Conservation (phyloP, 1,140 invertebrate genomes). For the Pteromalus puparum region DNA sequence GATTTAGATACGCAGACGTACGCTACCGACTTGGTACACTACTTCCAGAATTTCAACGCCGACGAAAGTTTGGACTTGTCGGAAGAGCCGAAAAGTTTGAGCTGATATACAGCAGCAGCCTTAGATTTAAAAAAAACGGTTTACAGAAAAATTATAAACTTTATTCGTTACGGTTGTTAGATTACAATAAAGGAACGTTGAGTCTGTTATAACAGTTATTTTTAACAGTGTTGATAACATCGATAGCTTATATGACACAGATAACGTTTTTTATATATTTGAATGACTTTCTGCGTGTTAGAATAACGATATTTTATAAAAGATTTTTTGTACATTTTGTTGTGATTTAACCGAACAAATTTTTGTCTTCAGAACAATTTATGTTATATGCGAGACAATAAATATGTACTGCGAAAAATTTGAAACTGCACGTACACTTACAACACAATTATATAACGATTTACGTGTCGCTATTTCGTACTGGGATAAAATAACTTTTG, state of each 20-base stretch:
- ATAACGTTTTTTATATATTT: neutral
- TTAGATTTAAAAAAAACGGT: neutral
- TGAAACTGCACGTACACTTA: too few relatives aligned
- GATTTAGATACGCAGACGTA: slow-evolving; percentile 20
- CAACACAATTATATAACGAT: too few relatives aligned
- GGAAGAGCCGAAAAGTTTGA: slow-evolving; percentile 41
- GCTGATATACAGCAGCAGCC: slow-evolving; percentile 31
- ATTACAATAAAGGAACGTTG: slow-evolving; percentile 29
- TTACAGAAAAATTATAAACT: slow-evolving; percentile 37
- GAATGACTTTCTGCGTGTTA: neutral
- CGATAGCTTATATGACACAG: neutral
- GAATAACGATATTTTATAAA: slow-evolving; percentile 28
- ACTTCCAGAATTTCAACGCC: slow-evolving; percentile 49
- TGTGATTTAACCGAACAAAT: neutral
- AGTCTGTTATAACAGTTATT: slow-evolving; percentile 18
- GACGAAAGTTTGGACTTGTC: slow-evolving; percentile 33
- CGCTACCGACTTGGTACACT: slow-evolving; percentile 45
- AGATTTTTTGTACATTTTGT: slow-evolving; percentile 41
- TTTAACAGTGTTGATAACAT: slow-evolving; percentile 22
- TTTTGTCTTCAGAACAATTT: too few relatives aligned
- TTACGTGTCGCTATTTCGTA: too few relatives aligned
- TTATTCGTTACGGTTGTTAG: slow-evolving; percentile 31
- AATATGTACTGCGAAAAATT: too few relatives aligned
- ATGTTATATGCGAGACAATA: too few relatives aligned
- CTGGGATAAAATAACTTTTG: too few relatives aligned